These are phyloP conservation scores for Gallinago stenura DNA, from an alignment of 2,797 vertebrate genomes.

Conservation along the genomic window DNA sequence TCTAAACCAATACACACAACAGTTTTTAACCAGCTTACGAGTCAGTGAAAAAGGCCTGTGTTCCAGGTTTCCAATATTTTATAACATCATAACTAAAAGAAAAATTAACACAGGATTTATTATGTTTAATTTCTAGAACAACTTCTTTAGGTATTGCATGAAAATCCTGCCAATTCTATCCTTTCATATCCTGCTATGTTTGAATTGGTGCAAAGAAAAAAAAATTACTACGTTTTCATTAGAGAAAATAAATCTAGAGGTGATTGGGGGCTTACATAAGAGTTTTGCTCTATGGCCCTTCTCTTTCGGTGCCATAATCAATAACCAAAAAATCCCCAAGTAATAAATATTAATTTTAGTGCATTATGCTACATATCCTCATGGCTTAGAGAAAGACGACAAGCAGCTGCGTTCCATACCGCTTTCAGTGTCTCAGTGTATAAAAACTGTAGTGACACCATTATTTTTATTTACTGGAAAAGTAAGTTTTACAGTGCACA, in stretches of 20 bases:
- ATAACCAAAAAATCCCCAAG: not conserved
- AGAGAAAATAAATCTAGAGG: not conserved
- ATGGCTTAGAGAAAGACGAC: not conserved
- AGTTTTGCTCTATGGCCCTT: not conserved
- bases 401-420: not conserved
- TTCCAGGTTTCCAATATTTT: not conserved
- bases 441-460: not conserved
- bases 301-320: not conserved
- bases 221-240: not conserved
- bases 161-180: not conserved
- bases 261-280: not conserved
- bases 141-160: not conserved
- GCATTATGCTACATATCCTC: not conserved
- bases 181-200: not conserved
- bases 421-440: not conserved
- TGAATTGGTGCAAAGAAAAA: not conserved
- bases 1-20: not conserved
- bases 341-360: not conserved
- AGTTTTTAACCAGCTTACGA: not conserved
- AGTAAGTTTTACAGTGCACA: not conserved
- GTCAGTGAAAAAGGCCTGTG: not conserved
- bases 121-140: not conserved
- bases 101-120: not conserved
- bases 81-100: not conserved
- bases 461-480: not conserved